phyloP scores from a whole-genome alignment of 2,797 vertebrate genomes.

The Phrynocephalus guinanensis region DNA sequence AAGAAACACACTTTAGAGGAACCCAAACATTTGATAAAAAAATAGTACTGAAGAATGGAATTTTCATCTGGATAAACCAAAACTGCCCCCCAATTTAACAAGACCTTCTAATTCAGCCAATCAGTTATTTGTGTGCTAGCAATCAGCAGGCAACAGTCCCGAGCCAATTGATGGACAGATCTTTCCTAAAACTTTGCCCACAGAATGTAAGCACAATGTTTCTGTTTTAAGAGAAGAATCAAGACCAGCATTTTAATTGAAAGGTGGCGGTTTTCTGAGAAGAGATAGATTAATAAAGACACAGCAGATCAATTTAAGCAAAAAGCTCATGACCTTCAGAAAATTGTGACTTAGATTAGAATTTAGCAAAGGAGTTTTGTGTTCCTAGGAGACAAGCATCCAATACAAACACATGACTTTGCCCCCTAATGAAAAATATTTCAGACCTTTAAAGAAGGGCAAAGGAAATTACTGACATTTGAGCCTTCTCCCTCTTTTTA shows the following conservation, averaged over 20 bases:
- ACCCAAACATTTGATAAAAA: neutral
- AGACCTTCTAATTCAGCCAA: neutral
- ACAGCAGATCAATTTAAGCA: neutral
- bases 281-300: neutral
- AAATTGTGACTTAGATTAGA: slow-evolving; percentile 36
- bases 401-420: neutral
- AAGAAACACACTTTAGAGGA: neutral
- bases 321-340: slow-evolving; percentile 20
- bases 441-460: slow-evolving; percentile 25
- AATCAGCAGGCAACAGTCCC: neutral
- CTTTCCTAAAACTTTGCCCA: neutral
- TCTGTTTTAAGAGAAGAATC: neutral
- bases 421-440: slow-evolving; percentile 34
- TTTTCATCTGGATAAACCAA: neutral
- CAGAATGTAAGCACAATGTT: neutral
- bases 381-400: slow-evolving; percentile 16
- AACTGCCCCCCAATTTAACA: neutral
- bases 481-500: slow-evolving; percentile 2
- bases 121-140: neutral
- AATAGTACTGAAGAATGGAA: neutral
- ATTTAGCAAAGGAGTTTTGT: neutral
- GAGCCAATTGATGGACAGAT: neutral
- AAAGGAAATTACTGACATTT: slow-evolving; percentile 35
- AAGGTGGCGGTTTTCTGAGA: neutral
- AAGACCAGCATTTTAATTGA: neutral